Conservation (phyloP, 2,797 vertebrate species). For the Amniataba percoides region DNA sequence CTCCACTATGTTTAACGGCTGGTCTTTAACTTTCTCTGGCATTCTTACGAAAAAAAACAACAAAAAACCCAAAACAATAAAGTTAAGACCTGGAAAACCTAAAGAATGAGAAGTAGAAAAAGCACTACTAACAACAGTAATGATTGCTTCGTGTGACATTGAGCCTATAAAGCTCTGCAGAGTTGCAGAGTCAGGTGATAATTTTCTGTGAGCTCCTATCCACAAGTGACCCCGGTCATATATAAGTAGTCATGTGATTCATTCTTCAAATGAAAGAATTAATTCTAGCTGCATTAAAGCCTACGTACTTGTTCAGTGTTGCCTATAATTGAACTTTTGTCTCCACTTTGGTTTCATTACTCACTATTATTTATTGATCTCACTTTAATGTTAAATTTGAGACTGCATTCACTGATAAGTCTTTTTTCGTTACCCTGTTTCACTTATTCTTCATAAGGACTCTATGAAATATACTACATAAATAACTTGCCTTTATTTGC, state of each 20-base stretch:
- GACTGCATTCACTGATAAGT: not conserved
- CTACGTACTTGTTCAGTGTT: conserved; percentile 1
- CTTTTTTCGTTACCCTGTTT: not conserved
- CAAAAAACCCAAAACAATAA: not conserved
- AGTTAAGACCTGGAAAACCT: not conserved
- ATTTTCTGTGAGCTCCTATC: conserved; percentile 2
- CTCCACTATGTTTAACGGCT: not conserved
- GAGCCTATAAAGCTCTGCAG: conserved; percentile 5
- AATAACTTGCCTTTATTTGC: not conserved
- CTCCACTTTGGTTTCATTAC: conserved; percentile 1
- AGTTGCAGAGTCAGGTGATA: conserved; percentile 3
- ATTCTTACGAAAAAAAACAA: too few species aligned
- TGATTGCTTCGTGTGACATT: not conserved
- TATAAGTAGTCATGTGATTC: conserved; percentile 4
- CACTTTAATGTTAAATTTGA: not conserved
- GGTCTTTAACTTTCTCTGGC: not conserved
- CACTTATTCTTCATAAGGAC: not conserved
- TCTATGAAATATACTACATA: not conserved
- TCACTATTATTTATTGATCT: conserved; percentile 6
- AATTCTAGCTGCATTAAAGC: conserved; percentile 11
- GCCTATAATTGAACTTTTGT: conserved; percentile 23
- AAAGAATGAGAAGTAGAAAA: not conserved
- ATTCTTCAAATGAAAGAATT: conserved; percentile 9
- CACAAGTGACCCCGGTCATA: not conserved
- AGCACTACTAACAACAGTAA: not conserved